Conservation (phyloP, 2,888 invertebrate genomes). For the Odontocolon sp. region DNA sequence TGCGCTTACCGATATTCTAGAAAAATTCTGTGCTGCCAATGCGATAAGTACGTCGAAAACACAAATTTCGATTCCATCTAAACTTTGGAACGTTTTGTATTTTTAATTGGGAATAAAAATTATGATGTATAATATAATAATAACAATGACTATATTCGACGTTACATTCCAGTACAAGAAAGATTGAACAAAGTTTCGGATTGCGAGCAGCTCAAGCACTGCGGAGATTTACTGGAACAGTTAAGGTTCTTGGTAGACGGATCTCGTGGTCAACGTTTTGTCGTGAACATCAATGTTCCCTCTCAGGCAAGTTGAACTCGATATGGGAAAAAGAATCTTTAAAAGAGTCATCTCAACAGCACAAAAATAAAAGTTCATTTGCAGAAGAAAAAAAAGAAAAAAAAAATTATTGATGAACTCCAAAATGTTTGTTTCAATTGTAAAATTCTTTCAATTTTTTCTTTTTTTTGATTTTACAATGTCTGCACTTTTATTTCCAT, state of each 20-base stretch:
- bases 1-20: slow-evolving; percentile 74
- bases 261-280: slow-evolving; percentile 75
- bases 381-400: not conserved
- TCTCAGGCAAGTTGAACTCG: too few relatives aligned
- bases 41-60: slow-evolving; percentile 66
- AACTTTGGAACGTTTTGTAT: too few relatives aligned
- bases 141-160: not conserved
- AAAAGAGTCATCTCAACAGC: too few relatives aligned
- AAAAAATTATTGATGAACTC: not conserved
- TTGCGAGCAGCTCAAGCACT: slow-evolving; percentile 72
- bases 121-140: not conserved
- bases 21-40: slow-evolving; percentile 75
- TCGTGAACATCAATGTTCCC: slow-evolving; percentile 79
- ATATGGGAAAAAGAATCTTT: too few relatives aligned
- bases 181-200: slow-evolving; percentile 72
- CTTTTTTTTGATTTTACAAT: too few relatives aligned
- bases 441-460: too few relatives aligned
- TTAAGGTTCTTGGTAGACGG: slow-evolving; percentile 76
- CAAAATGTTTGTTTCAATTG: slow-evolving; percentile 23
- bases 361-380: too few relatives aligned
- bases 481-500: too few relatives aligned
- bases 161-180: slow-evolving; percentile 72
- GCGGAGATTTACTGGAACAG: slow-evolving; percentile 76
- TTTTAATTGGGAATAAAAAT: not conserved
- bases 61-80: too few relatives aligned